phyloP scores from a whole-genome alignment of 2,797 vertebrate genomes.

The Arrhamphus sclerolepis region DNA sequence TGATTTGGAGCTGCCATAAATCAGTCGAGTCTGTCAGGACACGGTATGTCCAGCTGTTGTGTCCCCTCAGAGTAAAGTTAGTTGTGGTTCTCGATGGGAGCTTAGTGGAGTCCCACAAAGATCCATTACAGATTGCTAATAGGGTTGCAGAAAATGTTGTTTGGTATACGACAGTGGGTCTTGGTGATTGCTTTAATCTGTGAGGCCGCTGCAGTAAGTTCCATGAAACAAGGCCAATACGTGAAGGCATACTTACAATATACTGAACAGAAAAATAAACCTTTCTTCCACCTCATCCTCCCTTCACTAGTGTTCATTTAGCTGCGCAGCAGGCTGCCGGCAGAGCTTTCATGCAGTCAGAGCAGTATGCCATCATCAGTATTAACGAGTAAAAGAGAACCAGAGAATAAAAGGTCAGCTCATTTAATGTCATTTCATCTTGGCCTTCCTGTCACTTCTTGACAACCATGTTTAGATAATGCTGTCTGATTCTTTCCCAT shows the following conservation, averaged over 20 bases:
- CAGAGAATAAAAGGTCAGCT: conserved; percentile 48
- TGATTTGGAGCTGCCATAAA: conserved; percentile 28
- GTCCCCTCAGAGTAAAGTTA: conserved; percentile 38
- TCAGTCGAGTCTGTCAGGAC: conserved; percentile 27
- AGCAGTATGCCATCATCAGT: conserved; percentile 14
- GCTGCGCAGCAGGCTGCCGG: conserved; percentile 4
- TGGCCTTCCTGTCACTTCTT: conserved; percentile 44
- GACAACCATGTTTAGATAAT: conserved; percentile 62
- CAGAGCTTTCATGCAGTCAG: conserved; percentile 12
- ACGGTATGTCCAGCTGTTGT: conserved; percentile 61
- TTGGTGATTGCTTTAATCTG: neutral
- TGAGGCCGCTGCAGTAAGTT: too few relatives aligned
- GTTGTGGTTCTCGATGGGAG: conserved; percentile 13
- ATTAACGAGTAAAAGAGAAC: conserved; percentile 43
- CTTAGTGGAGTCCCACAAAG: conserved; percentile 5
- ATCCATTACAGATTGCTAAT: conserved; percentile 5
- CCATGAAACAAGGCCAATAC: too few relatives aligned
- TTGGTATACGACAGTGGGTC: conserved; percentile 5
- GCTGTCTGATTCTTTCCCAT: conserved; percentile 54
- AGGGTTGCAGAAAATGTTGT: conserved; percentile 3
- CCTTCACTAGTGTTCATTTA: neutral
- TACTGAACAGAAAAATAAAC: neutral
- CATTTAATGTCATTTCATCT: conserved; percentile 58
- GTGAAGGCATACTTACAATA: too few relatives aligned
- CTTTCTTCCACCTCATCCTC: too few relatives aligned